Base-by-base conservation (phyloP, 2,888 invertebrate genomes). In the Cacoxenus indagator region DNA sequence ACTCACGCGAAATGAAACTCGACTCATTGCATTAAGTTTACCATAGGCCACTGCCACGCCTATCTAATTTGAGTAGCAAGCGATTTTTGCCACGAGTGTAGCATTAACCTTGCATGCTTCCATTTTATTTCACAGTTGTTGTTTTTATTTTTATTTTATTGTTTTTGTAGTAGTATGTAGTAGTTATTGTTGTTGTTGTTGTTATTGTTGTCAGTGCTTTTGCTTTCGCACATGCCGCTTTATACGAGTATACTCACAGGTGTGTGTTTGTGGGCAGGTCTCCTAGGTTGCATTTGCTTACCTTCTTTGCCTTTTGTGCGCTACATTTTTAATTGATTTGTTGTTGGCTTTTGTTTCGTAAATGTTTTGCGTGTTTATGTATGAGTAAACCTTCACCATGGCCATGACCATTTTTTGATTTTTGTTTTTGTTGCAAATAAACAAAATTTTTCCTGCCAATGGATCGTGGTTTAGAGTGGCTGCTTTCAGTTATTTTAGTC, bases 341-440 rank as follows among this genome's bases (percentile, higher is more conserved):
- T 73, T 72, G 71, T 64, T 71, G 67, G n/a, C n/a, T 70, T 54
- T 59, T 46, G 43, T 51, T 61, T 61, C 54, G 54, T 54, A 24
- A 48, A 19, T 27, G 54, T 31, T 31, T 27, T 8, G 19, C 26
- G 6, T 55, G 37, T 27, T 26, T 45, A 3, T 45, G 19, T 61
- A 45, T 65, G 51, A 54, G 27, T 22, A 76, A 62, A 62, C 83
- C 83, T 84, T 83, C 81, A 76, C 81, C 81, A 76, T 84, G 83
- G 83, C 83, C 83, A 74, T 83, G 84, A 83, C 84, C 84, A 81
- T 75, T 71, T 17, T 22, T n/a, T n/a, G n/a, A n/a, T n/a, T n/a
- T n/a, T n/a, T n/a, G n/a, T n/a, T n/a, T n/a, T n/a, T n/a, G n/a
- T n/a, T n/a, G n/a, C n/a, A n/a, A n/a, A n/a, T n/a, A n/a, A n/a